phyloP scores from a whole-genome alignment of 2,113 vertebrate species.

The Mungos mungo region DNA sequence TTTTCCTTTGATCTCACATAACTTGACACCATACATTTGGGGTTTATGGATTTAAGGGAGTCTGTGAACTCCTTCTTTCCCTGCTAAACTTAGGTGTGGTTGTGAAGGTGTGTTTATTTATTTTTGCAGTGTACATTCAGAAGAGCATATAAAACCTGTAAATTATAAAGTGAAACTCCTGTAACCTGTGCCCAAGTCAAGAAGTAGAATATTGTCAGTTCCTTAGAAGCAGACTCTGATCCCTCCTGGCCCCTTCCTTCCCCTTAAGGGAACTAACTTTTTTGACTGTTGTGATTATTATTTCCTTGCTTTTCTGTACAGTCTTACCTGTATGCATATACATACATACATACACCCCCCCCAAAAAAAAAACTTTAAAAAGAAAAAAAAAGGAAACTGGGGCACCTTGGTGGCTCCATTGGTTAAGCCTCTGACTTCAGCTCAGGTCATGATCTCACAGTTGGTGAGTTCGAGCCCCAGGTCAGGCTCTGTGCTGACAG shows the following conservation, averaged over 20 bases:
- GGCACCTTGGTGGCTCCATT: no score
- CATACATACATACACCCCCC: background rate
- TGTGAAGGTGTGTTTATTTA: slow-evolving; percentile 8
- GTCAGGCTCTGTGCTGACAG: no score
- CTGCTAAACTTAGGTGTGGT: background rate
- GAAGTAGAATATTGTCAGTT: background rate
- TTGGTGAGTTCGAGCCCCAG: no score
- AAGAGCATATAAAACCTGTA: background rate
- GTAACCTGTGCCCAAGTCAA: background rate
- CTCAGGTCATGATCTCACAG: no score
- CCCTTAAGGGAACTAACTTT: background rate
- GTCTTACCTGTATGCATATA: background rate
- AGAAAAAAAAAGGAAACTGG: background rate
- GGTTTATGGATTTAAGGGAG: background rate
- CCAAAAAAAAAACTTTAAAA: background rate
- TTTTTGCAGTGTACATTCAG: slow-evolving; percentile 8
- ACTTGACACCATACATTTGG: background rate
- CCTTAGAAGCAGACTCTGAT: background rate
- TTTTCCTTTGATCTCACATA: slow-evolving; percentile 26
- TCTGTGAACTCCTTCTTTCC: background rate
- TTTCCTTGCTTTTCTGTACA: background rate
- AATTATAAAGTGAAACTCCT: slow-evolving; percentile 8
- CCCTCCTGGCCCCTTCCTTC: background rate
- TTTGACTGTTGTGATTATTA: background rate
- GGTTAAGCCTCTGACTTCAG: no score